These are phyloP conservation scores for Nemoura dubitans DNA, from an alignment of 2,888 invertebrate genomes.

Conservation along the genomic window DNA sequence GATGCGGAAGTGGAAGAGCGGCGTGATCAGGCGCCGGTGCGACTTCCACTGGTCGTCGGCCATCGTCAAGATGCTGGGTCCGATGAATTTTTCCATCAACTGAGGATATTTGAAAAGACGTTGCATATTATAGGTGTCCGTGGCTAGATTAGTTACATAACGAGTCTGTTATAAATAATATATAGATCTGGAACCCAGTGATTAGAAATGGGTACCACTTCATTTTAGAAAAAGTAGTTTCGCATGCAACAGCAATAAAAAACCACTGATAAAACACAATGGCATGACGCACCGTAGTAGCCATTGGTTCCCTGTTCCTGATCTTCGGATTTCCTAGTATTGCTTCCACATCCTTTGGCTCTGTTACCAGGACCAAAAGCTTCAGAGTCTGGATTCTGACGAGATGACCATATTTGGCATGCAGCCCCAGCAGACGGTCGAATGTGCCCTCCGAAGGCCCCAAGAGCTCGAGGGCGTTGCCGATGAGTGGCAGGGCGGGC, in stretches of 20 bases:
- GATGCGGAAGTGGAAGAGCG: constrained; percentile 21
- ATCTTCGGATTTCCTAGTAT: not conserved
- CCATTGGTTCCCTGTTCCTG: not conserved
- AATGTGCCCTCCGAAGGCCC: not conserved
- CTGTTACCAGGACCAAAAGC: not conserved
- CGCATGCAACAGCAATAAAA: too few relatives aligned
- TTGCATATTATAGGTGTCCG: too few relatives aligned
- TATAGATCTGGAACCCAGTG: too few relatives aligned
- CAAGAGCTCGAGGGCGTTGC: not conserved
- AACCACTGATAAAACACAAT: too few relatives aligned
- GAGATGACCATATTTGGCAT: not conserved
- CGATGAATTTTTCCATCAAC: not conserved
- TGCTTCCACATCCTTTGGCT: not conserved
- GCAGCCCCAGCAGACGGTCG: not conserved
- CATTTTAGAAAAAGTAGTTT: too few relatives aligned
- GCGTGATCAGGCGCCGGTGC: not conserved
- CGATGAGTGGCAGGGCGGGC: not conserved
- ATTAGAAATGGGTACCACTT: too few relatives aligned
- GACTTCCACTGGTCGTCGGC: constrained; percentile 8
- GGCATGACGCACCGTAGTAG: not conserved
- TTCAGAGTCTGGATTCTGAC: not conserved
- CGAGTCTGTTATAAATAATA: too few relatives aligned
- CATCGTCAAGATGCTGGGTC: not conserved
- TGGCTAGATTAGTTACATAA: too few relatives aligned
- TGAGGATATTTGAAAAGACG: too few relatives aligned